phyloP scores from a whole-genome alignment of 2,888 invertebrate species.

The Coenonympha glycerion region DNA sequence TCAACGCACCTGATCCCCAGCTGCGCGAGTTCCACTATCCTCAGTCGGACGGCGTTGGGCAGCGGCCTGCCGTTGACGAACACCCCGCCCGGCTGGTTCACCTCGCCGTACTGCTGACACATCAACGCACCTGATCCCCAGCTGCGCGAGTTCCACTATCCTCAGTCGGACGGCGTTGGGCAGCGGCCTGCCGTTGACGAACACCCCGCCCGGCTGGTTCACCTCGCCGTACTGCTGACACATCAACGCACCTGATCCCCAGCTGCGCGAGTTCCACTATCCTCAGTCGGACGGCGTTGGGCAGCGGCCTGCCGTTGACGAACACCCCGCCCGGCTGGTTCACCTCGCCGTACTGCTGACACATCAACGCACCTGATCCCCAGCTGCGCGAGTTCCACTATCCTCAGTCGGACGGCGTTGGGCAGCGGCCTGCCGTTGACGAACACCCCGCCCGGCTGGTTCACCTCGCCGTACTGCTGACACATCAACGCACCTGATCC shows the following conservation, averaged over 20 bases:
- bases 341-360: constrained; percentile 98
- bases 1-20: constrained; percentile 83
- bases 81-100: constrained; percentile 96
- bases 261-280: constrained; percentile 94
- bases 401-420: constrained; percentile 89
- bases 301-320: constrained; percentile 93
- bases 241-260: constrained; percentile 82
- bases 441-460: constrained; percentile 96
- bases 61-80: constrained; percentile 95
- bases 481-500: constrained; percentile 81
- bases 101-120: constrained; percentile 98
- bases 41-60: constrained; percentile 89
- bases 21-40: constrained; percentile 93
- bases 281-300: constrained; percentile 89
- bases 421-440: constrained; percentile 95
- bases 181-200: constrained; percentile 93
- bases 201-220: constrained; percentile 96
- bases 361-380: constrained; percentile 83
- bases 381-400: constrained; percentile 92
- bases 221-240: constrained; percentile 99
- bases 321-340: constrained; percentile 97
- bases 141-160: constrained; percentile 92
- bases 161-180: constrained; percentile 91
- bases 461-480: constrained; percentile 98
- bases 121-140: constrained; percentile 84